Base-by-base conservation (phyloP, 2,113 vertebrate genomes). In the Calonectris borealis region DNA sequence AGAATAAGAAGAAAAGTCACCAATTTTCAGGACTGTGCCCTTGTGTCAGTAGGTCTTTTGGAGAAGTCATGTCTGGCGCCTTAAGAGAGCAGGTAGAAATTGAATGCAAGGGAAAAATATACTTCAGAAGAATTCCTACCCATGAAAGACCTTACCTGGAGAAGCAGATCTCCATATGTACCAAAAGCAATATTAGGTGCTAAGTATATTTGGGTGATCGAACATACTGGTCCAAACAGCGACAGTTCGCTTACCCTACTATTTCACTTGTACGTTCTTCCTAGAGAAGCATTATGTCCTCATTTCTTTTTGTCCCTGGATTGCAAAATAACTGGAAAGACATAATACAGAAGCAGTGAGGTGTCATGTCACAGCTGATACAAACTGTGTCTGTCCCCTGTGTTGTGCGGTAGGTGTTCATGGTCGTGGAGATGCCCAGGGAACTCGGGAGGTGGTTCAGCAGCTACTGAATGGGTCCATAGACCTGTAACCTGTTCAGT, bases 201-300 rank as follows among this genome's bases (percentile, higher is more conserved):
- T 66, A 55, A 57, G 13, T 42, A 6, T 12, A 51, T 60, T 42
- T 83, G 6, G 4, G 7, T 84, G 40, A n/a, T 11, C 51, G 54
- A 84, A 68, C 8, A 20, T 36, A 25, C 21, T 16, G 42, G 19
- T 38, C 24, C 34, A 51, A 79, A n/a, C 31, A 25, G 8, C 2
- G 8, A 2, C 12, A 22, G 34, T 16, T 34, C 0, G 0, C 12
- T n/a, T 15, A 31, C 8, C 16, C 78, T 48, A 2, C 2, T 34
- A 34, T 29, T 73, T 61, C 13, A 29, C 42, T 48, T 55, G 10
- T n/a, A 4, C 18, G 16, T 55, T 87, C 32, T 62, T 83, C 26
- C 36, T 27, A 61, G 38, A 44, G 5, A 38, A 38, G 10, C 7
- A 10, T 26, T 69, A 31, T 1, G 0, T 2, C 51, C 11, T 38